Evolutionary conservation across 2,888 invertebrate genomes (phyloP).

Genomic region (Atethmia centrago): DNA sequence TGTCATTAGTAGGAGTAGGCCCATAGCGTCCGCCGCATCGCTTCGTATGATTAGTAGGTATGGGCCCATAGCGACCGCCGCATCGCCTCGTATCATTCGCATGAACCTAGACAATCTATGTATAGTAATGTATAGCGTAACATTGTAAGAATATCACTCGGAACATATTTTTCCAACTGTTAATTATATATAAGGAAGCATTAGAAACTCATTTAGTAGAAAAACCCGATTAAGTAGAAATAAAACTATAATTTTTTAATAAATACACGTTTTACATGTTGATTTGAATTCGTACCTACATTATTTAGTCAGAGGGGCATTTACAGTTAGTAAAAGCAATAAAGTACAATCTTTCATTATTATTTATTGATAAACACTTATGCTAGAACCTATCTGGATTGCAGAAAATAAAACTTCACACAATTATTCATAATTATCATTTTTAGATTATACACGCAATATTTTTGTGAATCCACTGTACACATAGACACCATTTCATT

Average conservation of each 20-base stretch:
- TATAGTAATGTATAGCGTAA: conserved; percentile 79
- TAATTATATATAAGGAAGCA: conserved; percentile 73
- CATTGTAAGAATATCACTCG: conserved; percentile 80
- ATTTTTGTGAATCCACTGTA: conserved; percentile 58
- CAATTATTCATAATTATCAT: not conserved
- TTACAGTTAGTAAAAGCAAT: conserved; percentile 52
- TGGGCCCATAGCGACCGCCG: no score
- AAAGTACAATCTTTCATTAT: conserved; percentile 52
- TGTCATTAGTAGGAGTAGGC: no score
- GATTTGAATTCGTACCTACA: conserved; percentile 51
- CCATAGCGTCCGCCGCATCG: no score
- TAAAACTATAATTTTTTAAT: conserved; percentile 62
- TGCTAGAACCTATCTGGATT: conserved; percentile 10
- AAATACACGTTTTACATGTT: conserved; percentile 58
- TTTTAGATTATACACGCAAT: conserved; percentile 47
- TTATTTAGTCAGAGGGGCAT: conserved; percentile 58
- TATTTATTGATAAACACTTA: conserved; percentile 42
- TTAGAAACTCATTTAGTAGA: conserved; percentile 65
- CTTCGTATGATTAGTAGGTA: no score
- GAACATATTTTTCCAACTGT: conserved; percentile 87
- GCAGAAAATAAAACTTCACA: conserved; percentile 17
- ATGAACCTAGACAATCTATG: conserved; percentile 77
- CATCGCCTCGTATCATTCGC: conserved; percentile 85
- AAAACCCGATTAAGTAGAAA: conserved; percentile 56
- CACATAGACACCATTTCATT: conserved; percentile 25